phyloP scores from a whole-genome alignment of 2,797 vertebrate genomes.

The Gadopsis bispinosus region DNA sequence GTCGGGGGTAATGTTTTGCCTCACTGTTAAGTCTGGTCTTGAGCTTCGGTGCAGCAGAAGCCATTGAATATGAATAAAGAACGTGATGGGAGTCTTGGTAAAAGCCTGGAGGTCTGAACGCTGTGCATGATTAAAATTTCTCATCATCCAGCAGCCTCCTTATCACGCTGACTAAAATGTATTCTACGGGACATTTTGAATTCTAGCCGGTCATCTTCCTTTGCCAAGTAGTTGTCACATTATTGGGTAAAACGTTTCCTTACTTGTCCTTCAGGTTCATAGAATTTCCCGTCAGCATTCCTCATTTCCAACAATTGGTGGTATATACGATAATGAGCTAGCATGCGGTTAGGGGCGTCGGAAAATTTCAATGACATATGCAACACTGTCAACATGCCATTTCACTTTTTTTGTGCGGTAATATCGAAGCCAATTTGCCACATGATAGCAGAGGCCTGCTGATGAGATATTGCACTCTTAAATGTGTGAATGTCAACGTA shows the following conservation, averaged over 20 bases:
- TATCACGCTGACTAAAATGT: conserved; percentile 22
- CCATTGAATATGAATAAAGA: conserved; percentile 11
- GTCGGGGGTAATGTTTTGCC: neutral
- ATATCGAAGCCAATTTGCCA: conserved; percentile 4
- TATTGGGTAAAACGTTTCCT: neutral
- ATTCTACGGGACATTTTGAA: conserved; percentile 32
- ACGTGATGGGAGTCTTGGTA: conserved; percentile 8
- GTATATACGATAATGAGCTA: conserved; percentile 30
- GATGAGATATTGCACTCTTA: conserved; percentile 17
- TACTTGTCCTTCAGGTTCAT: conserved; percentile 22
- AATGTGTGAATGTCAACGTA: conserved; percentile 47
- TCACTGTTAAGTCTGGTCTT: conserved; percentile 8
- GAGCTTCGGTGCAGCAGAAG: conserved; percentile 12
- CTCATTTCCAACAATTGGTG: neutral
- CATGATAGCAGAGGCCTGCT: neutral
- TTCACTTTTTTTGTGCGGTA: conserved; percentile 2
- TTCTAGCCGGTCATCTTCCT: conserved; percentile 4
- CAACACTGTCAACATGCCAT: conserved; percentile 23
- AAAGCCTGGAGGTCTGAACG: conserved; percentile 5
- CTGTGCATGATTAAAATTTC: conserved; percentile 18
- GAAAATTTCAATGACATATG: conserved; percentile 25
- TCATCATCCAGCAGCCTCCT: conserved; percentile 19
- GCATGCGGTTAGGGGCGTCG: neutral
- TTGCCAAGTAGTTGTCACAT: conserved; percentile 1
- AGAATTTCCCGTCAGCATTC: conserved; percentile 5